Evolutionary conservation across 2,888 invertebrate genomes (phyloP).

Genomic region (Metallyticus violacea): DNA sequence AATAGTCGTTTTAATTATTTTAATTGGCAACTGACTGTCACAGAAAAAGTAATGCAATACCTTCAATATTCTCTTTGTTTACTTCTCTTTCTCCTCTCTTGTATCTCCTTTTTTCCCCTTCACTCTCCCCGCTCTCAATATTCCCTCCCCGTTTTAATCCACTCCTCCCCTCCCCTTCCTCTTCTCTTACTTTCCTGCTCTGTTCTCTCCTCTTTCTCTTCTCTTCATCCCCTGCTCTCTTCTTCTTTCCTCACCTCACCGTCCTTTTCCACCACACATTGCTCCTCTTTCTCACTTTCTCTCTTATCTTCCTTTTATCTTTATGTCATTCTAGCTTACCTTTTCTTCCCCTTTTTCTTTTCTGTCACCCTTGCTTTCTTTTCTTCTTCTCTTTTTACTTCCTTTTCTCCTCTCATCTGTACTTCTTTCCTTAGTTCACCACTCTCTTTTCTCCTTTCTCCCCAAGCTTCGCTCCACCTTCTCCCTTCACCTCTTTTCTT

Average conservation of each 20-base stretch:
- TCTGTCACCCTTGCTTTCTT: neutral
- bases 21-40: too few species aligned
- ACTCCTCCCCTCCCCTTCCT: neutral
- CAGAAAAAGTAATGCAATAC: too few species aligned
- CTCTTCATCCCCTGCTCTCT: neutral
- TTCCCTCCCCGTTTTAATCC: neutral
- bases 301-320: neutral
- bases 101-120: neutral
- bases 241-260: neutral
- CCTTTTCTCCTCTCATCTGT: neutral
- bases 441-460: neutral
- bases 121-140: neutral
- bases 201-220: neutral
- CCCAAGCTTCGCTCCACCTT: neutral
- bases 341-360: neutral
- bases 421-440: neutral
- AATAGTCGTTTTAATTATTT: too few species aligned
- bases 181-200: neutral
- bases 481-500: neutral
- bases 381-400: neutral
- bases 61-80: neutral
- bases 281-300: neutral
- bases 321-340: neutral
- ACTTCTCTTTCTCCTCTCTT: neutral
- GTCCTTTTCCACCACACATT: neutral